Percentiles rank a stretch among this genome's conserved stretches.
phyloP scores from a whole-genome alignment of 2,113 vertebrate species.

The Calonectris borealis region DNA sequence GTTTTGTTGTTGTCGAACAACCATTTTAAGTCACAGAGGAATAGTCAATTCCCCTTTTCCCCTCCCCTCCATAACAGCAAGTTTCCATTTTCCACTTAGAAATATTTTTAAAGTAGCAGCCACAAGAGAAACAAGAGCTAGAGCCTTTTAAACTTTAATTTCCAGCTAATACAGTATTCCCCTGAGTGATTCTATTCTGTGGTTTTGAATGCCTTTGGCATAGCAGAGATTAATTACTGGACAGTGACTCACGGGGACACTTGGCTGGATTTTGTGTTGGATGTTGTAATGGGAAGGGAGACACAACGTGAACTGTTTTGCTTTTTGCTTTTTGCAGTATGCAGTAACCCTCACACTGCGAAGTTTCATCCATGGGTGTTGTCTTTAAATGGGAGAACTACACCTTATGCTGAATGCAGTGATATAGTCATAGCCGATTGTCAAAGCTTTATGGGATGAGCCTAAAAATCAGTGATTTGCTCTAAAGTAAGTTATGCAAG shows the following conservation, averaged over 20 bases:
- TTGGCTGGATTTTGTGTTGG: background rate
- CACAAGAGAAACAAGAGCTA: background rate
- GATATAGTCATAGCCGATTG: rapidly evolving
- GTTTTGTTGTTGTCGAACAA: background rate
- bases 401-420: background rate
- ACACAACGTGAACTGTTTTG: background rate
- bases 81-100: background rate
- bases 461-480: background rate
- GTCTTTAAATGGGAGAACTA: background rate
- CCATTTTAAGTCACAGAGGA: background rate
- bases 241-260: background rate
- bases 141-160: background rate
- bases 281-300: background rate
- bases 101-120: background rate
- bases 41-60: background rate
- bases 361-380: background rate
- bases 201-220: background rate
- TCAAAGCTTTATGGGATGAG: background rate
- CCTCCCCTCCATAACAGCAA: background rate
- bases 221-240: background rate
- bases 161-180: background rate
- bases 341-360: background rate
- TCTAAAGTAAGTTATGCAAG: background rate
- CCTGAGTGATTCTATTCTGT: background rate
- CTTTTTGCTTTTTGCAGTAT: background rate